Evolutionary conservation across 2,797 vertebrate genomes (phyloP).

Genomic region (Salmo trutta): DNA sequence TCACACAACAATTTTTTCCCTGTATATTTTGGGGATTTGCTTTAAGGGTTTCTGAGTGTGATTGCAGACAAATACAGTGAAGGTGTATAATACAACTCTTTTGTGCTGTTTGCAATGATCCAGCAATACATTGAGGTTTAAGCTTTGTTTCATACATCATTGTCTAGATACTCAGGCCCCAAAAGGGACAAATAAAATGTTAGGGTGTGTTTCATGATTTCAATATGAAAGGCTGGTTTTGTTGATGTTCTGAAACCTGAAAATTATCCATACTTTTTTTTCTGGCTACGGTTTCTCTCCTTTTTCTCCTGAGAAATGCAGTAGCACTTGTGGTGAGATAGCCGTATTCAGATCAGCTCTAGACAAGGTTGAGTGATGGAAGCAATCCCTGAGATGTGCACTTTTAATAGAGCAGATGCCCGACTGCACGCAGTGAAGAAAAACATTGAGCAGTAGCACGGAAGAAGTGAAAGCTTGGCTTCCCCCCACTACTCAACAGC

Average conservation of each 20-base stretch:
- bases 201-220: neutral
- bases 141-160: neutral
- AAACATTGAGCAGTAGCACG: conserved; percentile 36
- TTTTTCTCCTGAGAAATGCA: neutral
- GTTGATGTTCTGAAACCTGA: neutral
- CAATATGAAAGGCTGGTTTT: neutral
- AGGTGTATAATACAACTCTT: neutral
- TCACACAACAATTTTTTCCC: neutral
- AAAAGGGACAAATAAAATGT: neutral
- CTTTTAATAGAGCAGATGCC: conserved; percentile 44
- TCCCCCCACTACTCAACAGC: neutral
- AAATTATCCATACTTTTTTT: neutral
- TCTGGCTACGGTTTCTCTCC: neutral
- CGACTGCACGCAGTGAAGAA: conserved; percentile 17
- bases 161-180: neutral
- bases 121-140: neutral
- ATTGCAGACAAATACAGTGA: neutral
- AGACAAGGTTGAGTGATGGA: conserved; percentile 50
- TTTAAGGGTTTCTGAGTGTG: neutral
- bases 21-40: neutral
- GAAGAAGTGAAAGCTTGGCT: conserved; percentile 19
- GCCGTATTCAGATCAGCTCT: conserved; percentile 32
- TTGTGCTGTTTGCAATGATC: neutral
- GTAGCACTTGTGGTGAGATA: conserved; percentile 37
- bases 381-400: conserved; percentile 41